Conservation (phyloP, 1,140 invertebrate species). For the Homalodisca vitripennis region DNA sequence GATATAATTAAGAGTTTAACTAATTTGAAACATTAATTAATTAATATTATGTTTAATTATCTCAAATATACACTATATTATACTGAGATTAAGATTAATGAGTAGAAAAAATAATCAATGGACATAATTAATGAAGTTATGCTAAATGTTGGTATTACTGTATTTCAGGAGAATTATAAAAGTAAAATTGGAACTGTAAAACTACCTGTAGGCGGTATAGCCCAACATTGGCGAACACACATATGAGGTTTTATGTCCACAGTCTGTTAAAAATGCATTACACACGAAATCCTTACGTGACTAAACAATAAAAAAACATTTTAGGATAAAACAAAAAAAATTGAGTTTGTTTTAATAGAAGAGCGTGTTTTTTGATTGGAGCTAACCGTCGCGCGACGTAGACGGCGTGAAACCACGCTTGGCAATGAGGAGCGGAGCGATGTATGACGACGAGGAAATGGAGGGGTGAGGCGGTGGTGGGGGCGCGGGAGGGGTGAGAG, state of each 20-base stretch:
- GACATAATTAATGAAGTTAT: not conserved
- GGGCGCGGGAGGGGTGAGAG: not conserved
- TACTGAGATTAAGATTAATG: too few species aligned
- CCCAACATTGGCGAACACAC: slow-evolving; percentile 30
- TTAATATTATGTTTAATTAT: too few species aligned
- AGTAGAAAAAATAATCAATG: too few species aligned
- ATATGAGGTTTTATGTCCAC: slow-evolving; percentile 23
- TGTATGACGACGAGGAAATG: not conserved
- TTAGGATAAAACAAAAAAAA: slow-evolving; percentile 7
- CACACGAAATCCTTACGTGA: slow-evolving; percentile 6
- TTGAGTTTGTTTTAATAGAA: slow-evolving; percentile 3
- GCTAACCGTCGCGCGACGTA: not conserved
- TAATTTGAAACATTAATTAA: too few species aligned
- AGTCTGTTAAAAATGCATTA: slow-evolving; percentile 3
- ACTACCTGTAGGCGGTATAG: slow-evolving; percentile 31
- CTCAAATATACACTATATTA: too few species aligned
- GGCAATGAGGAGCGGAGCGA: slow-evolving; percentile 1
- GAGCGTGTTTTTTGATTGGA: slow-evolving; percentile 22
- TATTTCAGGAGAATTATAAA: not conserved
- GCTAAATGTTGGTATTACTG: slow-evolving; percentile 16
- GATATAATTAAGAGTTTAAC: too few species aligned
- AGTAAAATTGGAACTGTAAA: slow-evolving; percentile 9
- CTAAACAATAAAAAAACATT: slow-evolving; percentile 15
- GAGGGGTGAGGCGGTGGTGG: not conserved
- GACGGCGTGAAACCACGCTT: slow-evolving; percentile 18